Conservation (phyloP, 2,113 vertebrate genomes). For the Pipra filicauda region DNA sequence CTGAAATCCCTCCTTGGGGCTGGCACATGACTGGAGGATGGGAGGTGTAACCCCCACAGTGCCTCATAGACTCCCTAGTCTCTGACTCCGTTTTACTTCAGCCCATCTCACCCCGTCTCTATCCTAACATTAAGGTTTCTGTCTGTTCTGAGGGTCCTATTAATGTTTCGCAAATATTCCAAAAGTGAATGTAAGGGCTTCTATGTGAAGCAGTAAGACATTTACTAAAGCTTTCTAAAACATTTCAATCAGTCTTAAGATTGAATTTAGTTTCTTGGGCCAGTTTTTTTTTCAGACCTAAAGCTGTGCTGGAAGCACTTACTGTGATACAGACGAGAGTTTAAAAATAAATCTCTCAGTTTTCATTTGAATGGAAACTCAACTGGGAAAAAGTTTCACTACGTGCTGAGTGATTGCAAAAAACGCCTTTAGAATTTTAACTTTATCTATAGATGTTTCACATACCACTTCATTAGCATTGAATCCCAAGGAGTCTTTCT, state of each 20-base stretch:
- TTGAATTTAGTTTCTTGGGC: not conserved
- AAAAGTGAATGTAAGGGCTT: not conserved
- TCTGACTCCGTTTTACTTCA: not conserved
- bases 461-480: slow-evolving; percentile 1
- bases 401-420: not conserved
- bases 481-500: not conserved
- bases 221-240: not conserved
- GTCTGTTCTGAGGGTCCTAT: not conserved
- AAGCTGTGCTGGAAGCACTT: not conserved
- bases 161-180: not conserved
- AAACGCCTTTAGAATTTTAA: not conserved
- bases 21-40: accelerated
- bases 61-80: not conserved
- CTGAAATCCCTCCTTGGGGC: not conserved
- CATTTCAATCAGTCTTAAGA: not conserved
- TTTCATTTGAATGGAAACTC: not conserved
- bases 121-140: not conserved
- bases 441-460: slow-evolving; percentile 2
- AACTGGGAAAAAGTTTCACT: not conserved
- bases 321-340: not conserved
- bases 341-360: not conserved
- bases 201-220: not conserved
- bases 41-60: not conserved
- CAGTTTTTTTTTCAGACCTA: not conserved
- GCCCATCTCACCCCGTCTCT: not conserved